These are phyloP conservation scores for Pseudotriccus pelzelni DNA, from an alignment of 2,797 vertebrate species.

Conservation along the genomic window DNA sequence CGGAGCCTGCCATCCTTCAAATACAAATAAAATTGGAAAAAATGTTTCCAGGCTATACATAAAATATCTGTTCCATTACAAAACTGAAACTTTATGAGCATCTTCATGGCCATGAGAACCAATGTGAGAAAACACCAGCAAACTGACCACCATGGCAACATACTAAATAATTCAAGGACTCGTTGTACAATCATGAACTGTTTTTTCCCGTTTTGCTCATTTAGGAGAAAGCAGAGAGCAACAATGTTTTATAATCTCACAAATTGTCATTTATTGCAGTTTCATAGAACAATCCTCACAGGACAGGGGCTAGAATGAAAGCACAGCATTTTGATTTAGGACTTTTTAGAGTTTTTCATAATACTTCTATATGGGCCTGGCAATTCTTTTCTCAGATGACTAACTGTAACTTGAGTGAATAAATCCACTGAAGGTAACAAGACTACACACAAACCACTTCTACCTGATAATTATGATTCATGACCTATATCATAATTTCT, in stretches of 20 bases:
- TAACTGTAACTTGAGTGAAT: background rate
- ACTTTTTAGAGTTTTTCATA: background rate
- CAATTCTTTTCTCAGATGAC: background rate
- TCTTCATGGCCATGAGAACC: background rate
- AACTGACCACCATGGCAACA: background rate
- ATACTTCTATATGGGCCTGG: background rate
- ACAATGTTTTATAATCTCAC: background rate
- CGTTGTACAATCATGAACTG: fast-evolving
- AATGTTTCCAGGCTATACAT: background rate
- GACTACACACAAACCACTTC: background rate
- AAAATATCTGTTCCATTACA: background rate
- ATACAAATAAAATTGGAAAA: background rate
- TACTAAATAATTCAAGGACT: background rate
- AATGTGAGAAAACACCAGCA: background rate
- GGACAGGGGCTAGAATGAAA: background rate
- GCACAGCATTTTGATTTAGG: background rate
- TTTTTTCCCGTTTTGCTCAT: background rate
- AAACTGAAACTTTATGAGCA: background rate
- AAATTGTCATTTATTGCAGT: background rate
- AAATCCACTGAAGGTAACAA: background rate
- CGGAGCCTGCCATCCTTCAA: slow-evolving; percentile 90
- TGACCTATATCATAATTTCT: background rate
- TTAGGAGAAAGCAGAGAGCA: background rate
- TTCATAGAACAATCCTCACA: background rate
- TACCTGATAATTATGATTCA: background rate